Base-by-base conservation (phyloP, 2,113 vertebrate genomes). In the Callospermophilus lateralis region DNA sequence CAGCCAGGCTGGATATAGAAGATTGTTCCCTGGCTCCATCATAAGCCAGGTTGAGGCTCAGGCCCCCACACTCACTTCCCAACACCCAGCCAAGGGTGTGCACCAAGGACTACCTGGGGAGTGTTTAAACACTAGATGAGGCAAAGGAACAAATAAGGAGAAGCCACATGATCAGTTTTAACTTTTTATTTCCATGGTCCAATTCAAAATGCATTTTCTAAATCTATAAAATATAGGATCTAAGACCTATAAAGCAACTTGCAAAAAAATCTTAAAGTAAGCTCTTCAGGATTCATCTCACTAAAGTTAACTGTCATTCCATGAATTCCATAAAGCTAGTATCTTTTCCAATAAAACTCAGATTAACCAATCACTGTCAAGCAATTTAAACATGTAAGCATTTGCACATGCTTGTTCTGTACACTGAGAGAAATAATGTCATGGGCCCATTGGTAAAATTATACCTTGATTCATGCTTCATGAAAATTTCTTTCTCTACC, bases 401-500 rank as follows among this genome's bases (percentile, higher is more conserved):
- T 86, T 90, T 89, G 12, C 63, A 78, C 4, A 73, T 61, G 45
- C 11, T 51, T 86, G 8, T 65, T 89, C 77, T 42, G 1, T 26
- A 74, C 17, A 9, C 86, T 65, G n/a, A 95, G 22, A 63, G 90
- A 63, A 58, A 79, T 7, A 30, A 3, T 80, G 32, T 65, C 63
- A 89, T 20, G 37, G 45, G 34, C 22, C 61, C n/a, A 17, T n/a
- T 48, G 63, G 87, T 67, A 93, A 96, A 90, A 94, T 70, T 72
- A 76, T 11, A 77, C 72, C 58, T 34, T 19, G 30, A 89, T 34
- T 96, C 53, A 73, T 20, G 94, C 8, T 93, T 93, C 17, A 88
- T 79, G 39, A 93, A 97, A 93, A 51, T 86, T 17, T 76, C 37
- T 76, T 95, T 95, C 72, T 95, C 78, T 74, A 68, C 17, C 70